Conservation (phyloP, 2,797 vertebrate genomes). For the Rhinogobio ventralis region DNA sequence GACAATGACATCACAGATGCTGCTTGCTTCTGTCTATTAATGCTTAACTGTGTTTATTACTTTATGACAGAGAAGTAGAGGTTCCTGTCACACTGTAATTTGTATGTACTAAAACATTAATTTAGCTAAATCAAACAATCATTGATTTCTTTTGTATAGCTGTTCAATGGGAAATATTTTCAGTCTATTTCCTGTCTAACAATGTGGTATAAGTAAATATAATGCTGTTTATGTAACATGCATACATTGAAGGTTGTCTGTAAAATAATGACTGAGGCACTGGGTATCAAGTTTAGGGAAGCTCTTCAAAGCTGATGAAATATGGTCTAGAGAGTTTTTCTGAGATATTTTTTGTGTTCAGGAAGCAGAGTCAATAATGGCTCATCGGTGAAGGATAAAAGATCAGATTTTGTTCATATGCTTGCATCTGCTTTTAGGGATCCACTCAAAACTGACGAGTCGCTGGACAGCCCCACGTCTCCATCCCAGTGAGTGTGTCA, state of each 20-base stretch:
- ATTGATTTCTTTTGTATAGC: background rate
- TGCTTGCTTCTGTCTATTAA: slow-evolving; percentile 12
- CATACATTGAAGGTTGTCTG: background rate
- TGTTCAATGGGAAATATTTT: background rate
- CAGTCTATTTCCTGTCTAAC: background rate
- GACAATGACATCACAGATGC: background rate
- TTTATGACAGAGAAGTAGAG: slow-evolving; percentile 6
- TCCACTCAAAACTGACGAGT: slow-evolving; percentile 30
- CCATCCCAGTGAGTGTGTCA: slow-evolving; percentile 31
- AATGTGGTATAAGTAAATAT: background rate
- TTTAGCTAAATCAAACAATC: background rate
- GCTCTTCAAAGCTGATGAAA: slow-evolving; percentile 4
- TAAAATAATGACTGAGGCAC: background rate
- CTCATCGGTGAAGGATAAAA: background rate
- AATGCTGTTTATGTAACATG: background rate
- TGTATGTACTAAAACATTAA: background rate
- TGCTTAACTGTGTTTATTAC: slow-evolving; percentile 32
- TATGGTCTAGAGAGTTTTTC: background rate
- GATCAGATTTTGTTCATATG: background rate
- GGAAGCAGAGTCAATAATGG: background rate
- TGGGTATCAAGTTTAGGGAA: background rate
- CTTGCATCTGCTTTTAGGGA: slow-evolving; percentile 19
- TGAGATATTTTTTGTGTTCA: background rate
- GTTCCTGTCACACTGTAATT: background rate
- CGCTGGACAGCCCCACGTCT: slow-evolving; percentile 23